A percentile compares a stretch with the other conserved stretches of the same genome.
phyloP scores from a whole-genome alignment of 2,888 invertebrate genomes.

The Apotomis betuletana region DNA sequence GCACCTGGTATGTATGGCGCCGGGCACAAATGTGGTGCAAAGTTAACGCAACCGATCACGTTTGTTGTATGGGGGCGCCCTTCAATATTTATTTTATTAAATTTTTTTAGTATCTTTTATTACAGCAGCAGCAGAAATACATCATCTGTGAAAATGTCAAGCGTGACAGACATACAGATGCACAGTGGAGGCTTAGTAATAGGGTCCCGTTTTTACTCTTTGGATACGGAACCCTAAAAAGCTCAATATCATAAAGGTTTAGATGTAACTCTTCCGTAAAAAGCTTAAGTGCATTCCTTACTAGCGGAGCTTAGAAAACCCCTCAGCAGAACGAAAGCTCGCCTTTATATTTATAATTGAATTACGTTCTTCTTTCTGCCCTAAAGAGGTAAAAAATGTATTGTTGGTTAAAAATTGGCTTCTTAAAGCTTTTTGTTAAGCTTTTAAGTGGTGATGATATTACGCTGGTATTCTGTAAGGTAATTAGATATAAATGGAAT shows the following conservation, averaged over 20 bases:
- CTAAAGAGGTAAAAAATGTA: conserved; percentile 24
- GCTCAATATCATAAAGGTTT: conserved; percentile 36
- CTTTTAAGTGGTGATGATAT: not conserved
- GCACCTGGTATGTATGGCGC: too few relatives aligned
- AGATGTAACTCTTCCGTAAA: conserved; percentile 33
- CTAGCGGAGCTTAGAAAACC: conserved; percentile 29
- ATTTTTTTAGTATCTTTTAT: too few relatives aligned
- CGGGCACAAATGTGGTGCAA: too few relatives aligned
- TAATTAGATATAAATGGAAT: too few relatives aligned
- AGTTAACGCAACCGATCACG: too few relatives aligned
- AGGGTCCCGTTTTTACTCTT: too few relatives aligned
- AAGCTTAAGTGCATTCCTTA: conserved; percentile 41
- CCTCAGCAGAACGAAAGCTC: conserved; percentile 25
- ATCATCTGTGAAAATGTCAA: too few relatives aligned
- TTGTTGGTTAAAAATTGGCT: conserved; percentile 15
- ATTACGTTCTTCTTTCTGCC: conserved; percentile 27
- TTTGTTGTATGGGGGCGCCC: too few relatives aligned
- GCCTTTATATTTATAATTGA: conserved; percentile 40
- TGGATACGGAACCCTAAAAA: not conserved
- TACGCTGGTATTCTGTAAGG: not conserved
- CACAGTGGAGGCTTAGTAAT: too few relatives aligned
- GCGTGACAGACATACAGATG: too few relatives aligned
- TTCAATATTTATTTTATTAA: too few relatives aligned
- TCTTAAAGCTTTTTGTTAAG: conserved; percentile 12
- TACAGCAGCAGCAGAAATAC: too few relatives aligned